Base-by-base conservation (phyloP, 2,888 invertebrate genomes). In the Leptopilina drosophilae region DNA sequence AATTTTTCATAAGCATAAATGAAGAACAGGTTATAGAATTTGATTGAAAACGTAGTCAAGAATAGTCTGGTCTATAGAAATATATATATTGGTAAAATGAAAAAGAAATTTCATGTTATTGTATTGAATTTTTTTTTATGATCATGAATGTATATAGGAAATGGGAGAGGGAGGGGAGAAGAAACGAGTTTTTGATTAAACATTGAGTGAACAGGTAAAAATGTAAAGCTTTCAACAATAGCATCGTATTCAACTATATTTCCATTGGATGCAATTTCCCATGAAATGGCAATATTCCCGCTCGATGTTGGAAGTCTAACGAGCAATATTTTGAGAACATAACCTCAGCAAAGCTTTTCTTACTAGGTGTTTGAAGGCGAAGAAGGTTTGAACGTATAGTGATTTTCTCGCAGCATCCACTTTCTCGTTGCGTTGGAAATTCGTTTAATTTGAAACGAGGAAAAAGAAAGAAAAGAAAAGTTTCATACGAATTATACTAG, bases 251-350 rank as follows among this genome's bases (percentile, higher is more conserved):
- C 56, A 73, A 73, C 56, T 56, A 56, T n/a, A 73, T 73, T 73
- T n/a, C 56, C 56, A 56, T 40, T 56, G 56, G 56, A 69, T 49
- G 26, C 69, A 69, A 69, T 69, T 20, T 73, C n/a, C 56, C 40
- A 56, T 33, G 33, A 15, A 73, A 73, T 73, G 73, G 73, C 33
- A 56, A 56, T 53, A 69, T 49, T 56, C 65, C 62, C 64, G 59
- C 76, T 77, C 81, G 62, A 62, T 77, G 80, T 83, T 85, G 83
- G 83, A 82, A 85, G 84, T 86, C 80, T 87, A 85, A 87, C 85
- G 83, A 88, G 84, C 83, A 81, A 83, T 82, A 80, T 83, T 85
- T 83, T 77, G 77, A 53, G 78, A 78, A 81, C 80, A 67, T 80
- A 82, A 84, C 79, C 80, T 53, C 65, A 78, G 77, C 81, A 69